Conservation (phyloP, 2,113 vertebrate species). For the Strix aluco region DNA sequence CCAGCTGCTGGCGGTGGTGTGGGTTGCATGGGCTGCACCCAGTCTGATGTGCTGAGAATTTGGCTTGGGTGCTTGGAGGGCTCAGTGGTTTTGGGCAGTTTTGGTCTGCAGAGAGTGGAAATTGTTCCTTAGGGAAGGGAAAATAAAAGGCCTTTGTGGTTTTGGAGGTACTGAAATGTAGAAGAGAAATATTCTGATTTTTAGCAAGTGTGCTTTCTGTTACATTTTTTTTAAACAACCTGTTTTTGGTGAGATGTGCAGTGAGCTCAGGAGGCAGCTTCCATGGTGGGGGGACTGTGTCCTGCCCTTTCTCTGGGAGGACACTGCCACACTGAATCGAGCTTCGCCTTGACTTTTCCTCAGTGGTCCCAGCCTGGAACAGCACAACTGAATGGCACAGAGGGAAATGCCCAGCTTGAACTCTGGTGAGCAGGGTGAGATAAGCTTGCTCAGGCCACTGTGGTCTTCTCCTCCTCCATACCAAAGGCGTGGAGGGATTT, state of each 20-base stretch:
- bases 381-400: background rate
- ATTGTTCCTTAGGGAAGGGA: background rate
- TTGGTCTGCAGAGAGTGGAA: background rate
- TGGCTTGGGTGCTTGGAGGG: background rate
- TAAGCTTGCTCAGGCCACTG: fast-evolving
- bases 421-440: background rate
- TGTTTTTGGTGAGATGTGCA: background rate
- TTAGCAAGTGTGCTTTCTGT: background rate
- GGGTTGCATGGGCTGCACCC: background rate
- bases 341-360: background rate
- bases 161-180: background rate
- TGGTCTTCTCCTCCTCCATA: background rate
- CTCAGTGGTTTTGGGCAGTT: background rate
- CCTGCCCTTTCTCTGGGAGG: background rate
- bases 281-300: background rate
- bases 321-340: background rate
- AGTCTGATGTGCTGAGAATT: fast-evolving
- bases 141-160: background rate
- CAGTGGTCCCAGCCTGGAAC: background rate
- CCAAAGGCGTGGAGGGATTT: background rate
- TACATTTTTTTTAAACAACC: background rate
- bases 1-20: background rate
- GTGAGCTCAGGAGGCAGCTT: background rate
- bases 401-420: background rate
- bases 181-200: background rate